These are phyloP conservation scores for Drosophila lacteicornis DNA, from an alignment of 1,140 invertebrate genomes.

Conservation along the genomic window DNA sequence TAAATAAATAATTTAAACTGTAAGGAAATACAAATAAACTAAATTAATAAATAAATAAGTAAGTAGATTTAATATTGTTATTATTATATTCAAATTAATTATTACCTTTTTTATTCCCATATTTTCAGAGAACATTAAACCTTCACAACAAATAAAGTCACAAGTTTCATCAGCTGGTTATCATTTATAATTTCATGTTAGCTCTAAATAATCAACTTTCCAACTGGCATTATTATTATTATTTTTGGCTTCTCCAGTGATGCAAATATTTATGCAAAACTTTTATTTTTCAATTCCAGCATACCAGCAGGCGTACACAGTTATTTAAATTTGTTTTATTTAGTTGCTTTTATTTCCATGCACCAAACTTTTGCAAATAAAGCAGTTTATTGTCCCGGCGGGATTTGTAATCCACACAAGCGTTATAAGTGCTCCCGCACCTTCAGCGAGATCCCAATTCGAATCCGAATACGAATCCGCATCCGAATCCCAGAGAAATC, in stretches of 20 bases:
- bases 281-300: slow-evolving; percentile 33
- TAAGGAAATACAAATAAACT: too few relatives aligned
- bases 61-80: too few relatives aligned
- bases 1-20: too few relatives aligned
- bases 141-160: not conserved
- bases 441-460: slow-evolving; percentile 16
- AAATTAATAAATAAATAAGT: too few relatives aligned
- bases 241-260: not conserved
- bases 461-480: slow-evolving; percentile 8
- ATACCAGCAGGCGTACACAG: not conserved
- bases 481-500: slow-evolving; percentile 44
- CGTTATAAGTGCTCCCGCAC: slow-evolving; percentile 68
- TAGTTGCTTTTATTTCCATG: slow-evolving; percentile 24
- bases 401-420: slow-evolving; percentile 81
- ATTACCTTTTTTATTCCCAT: not conserved
- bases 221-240: slow-evolving; percentile 9
- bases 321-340: slow-evolving; percentile 37
- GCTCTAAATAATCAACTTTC: not conserved
- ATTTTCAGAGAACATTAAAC: not conserved
- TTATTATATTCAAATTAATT: too few relatives aligned
- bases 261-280: slow-evolving; percentile 30
- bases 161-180: not conserved
- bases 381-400: slow-evolving; percentile 76
- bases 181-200: not conserved
- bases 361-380: slow-evolving; percentile 77